Conservation (phyloP, 2,797 vertebrate species). For the Danio albolineatus region DNA sequence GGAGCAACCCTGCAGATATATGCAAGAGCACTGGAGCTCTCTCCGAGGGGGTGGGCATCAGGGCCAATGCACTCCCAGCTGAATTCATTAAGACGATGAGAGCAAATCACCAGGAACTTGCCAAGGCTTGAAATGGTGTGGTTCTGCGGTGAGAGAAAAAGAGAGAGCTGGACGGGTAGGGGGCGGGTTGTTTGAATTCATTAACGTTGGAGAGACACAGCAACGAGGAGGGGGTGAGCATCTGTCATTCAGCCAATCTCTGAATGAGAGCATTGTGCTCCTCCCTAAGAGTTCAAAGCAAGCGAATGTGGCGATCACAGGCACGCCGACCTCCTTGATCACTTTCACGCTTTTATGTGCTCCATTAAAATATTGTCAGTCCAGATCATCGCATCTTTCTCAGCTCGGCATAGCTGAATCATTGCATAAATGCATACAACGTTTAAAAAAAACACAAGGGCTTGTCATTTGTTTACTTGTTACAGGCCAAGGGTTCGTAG, state of each 20-base stretch:
- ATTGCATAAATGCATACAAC: slow-evolving; percentile 44
- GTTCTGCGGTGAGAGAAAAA: slow-evolving; percentile 72
- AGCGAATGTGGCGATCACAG: slow-evolving; percentile 80
- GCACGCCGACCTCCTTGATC: slow-evolving; percentile 85
- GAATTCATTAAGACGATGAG: slow-evolving; percentile 91
- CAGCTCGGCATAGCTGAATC: slow-evolving; percentile 77
- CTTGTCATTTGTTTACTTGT: slow-evolving; percentile 29
- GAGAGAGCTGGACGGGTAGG: slow-evolving; percentile 58
- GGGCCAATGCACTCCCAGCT: slow-evolving; percentile 89
- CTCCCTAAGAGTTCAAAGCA: slow-evolving; percentile 83
- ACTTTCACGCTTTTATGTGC: slow-evolving; percentile 85
- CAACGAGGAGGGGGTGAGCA: slow-evolving; percentile 47
- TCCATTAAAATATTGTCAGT: slow-evolving; percentile 86
- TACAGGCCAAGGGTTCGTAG: slow-evolving; percentile 2
- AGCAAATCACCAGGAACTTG: slow-evolving; percentile 82
- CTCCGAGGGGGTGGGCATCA: slow-evolving; percentile 70
- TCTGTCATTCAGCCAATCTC: slow-evolving; percentile 56
- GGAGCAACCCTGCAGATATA: slow-evolving; percentile 83
- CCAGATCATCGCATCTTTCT: slow-evolving; percentile 85
- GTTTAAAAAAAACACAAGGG: slow-evolving; percentile 19
- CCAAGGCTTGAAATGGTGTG: slow-evolving; percentile 83
- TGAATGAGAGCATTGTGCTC: slow-evolving; percentile 86
- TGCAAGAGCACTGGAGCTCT: slow-evolving; percentile 75
- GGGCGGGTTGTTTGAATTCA: slow-evolving; percentile 79
- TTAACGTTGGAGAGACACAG: slow-evolving; percentile 70